phyloP scores from a whole-genome alignment of 2,113 vertebrate genomes.

The Murina feae region DNA sequence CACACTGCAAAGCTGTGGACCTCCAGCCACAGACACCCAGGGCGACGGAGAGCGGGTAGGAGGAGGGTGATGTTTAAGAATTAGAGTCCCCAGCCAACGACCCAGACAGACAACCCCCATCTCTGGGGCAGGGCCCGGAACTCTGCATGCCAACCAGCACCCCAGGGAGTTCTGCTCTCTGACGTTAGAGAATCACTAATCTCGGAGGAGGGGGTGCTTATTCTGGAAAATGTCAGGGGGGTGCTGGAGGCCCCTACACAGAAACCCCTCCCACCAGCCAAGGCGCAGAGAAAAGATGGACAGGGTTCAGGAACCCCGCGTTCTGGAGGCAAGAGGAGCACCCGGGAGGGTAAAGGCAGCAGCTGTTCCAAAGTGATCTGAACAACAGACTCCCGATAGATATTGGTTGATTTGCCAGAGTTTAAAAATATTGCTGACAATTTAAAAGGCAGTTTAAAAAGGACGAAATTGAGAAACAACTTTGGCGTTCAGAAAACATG shows the following conservation, averaged over 20 bases:
- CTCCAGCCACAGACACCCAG: background rate
- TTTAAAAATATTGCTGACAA: background rate
- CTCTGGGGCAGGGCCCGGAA: background rate
- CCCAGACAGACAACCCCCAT: background rate
- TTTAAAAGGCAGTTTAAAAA: slow-evolving; percentile 15
- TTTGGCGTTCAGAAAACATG: background rate
- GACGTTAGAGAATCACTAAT: background rate
- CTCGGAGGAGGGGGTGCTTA: background rate
- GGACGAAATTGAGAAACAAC: background rate
- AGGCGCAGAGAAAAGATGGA: background rate
- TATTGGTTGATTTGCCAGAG: background rate
- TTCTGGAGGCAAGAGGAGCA: background rate
- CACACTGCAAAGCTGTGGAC: background rate
- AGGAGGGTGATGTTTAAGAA: background rate
- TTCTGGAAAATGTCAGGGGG: background rate
- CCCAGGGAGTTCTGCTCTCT: background rate
- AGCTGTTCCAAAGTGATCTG: background rate
- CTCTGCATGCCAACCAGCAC: background rate
- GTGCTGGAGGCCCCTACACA: background rate
- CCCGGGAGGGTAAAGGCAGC: background rate
- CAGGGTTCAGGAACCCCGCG: background rate
- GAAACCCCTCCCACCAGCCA: background rate
- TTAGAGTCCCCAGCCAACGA: background rate
- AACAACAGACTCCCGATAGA: background rate
- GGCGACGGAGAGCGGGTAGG: too few species aligned